These are phyloP conservation scores for Porites rus DNA, from an alignment of 92 coral and sea anemone genomes.

Conservation along the genomic window DNA sequence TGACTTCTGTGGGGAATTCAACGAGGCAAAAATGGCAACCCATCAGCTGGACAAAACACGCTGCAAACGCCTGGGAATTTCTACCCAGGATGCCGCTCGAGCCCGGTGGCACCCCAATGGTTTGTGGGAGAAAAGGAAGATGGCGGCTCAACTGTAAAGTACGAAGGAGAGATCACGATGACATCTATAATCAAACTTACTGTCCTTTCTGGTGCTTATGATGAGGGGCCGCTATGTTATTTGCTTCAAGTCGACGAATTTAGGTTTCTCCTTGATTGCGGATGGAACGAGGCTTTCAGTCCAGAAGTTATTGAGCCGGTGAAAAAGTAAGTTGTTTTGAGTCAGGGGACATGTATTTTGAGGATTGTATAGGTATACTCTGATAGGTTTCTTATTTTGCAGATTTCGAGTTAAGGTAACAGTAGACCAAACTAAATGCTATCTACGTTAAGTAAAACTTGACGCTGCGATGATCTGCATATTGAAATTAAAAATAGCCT, in stretches of 20 bases:
- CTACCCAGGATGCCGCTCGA: conserved; percentile 22
- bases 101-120: conserved; percentile 7
- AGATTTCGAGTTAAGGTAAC: too few relatives aligned
- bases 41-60: background rate
- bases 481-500: too few relatives aligned
- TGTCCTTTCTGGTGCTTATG: conserved; percentile 95
- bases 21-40: too few relatives aligned
- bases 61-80: background rate
- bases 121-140: conserved; percentile 44
- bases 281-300: conserved; percentile 91
- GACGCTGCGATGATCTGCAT: too few relatives aligned
- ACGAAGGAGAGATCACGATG: conserved; percentile 45
- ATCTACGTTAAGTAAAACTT: too few relatives aligned
- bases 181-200: conserved; percentile 95
- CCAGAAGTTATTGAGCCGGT: conserved; percentile 89
- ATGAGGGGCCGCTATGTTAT: conserved; percentile 94
- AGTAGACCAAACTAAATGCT: too few relatives aligned
- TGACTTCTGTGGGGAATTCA: too few relatives aligned
- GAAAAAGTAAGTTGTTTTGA: conserved; percentile 70
- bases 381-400: too few relatives aligned
- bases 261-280: conserved; percentile 95
- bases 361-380: too few relatives aligned
- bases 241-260: conserved; percentile 98
- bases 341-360: too few relatives aligned
- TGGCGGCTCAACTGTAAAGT: conserved; percentile 19